Evolutionary conservation across 2,113 vertebrate species (phyloP).

Genomic region (Hymenochirus boettgeri): DNA sequence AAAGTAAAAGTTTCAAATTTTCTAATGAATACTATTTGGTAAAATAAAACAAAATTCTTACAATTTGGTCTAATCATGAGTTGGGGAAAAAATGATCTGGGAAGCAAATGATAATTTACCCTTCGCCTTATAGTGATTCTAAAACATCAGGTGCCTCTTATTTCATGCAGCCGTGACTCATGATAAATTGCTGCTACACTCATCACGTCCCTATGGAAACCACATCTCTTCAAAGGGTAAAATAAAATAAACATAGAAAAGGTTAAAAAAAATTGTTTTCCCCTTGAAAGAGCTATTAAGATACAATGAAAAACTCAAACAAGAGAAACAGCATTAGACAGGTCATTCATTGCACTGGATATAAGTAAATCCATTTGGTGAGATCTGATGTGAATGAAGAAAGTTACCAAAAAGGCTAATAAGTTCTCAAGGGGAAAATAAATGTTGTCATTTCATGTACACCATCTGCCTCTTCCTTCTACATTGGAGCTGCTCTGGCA

Average conservation of each 20-base stretch:
- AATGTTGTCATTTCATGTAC: slow-evolving; percentile 28
- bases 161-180: slow-evolving; percentile 4
- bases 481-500: neutral
- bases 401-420: slow-evolving; percentile 30
- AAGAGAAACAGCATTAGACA: slow-evolving; percentile 3
- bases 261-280: slow-evolving; percentile 4
- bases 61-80: no score
- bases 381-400: slow-evolving; percentile 30
- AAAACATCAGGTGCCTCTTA: slow-evolving; percentile 13
- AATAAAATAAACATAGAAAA: slow-evolving; percentile 1
- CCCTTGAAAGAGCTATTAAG: neutral
- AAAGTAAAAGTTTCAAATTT: no score
- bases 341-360: slow-evolving; percentile 8
- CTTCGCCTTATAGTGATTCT: no score
- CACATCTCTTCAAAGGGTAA: slow-evolving; percentile 8
- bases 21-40: neutral
- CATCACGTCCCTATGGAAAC: slow-evolving; percentile 33
- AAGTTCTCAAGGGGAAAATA: slow-evolving; percentile 31
- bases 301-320: neutral
- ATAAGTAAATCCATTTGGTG: slow-evolving; percentile 37
- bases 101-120: no score
- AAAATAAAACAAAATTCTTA: neutral
- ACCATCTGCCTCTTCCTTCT: slow-evolving; percentile 27
- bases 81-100: no score
- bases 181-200: slow-evolving; percentile 20